Percentiles rank a stretch among this genome's conserved stretches.
Conservation (phyloP, 2,113 vertebrate genomes). For the Sclerurus mexicanus region DNA sequence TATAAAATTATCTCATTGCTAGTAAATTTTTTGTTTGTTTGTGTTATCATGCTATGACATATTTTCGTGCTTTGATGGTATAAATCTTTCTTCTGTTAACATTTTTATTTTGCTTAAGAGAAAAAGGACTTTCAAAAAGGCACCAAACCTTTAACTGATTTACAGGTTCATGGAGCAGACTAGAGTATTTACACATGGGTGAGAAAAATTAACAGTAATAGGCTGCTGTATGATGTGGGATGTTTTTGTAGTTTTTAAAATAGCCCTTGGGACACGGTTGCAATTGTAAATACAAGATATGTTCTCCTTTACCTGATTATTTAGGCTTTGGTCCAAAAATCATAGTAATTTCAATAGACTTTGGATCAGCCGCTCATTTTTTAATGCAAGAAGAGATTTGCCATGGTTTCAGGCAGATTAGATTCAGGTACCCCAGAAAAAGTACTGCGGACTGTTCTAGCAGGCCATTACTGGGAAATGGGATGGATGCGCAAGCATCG, state of each 20-base stretch:
- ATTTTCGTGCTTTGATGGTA: neutral
- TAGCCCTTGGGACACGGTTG: neutral
- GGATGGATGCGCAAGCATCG: neutral
- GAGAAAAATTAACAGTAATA: neutral
- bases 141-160: neutral
- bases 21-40: neutral
- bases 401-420: neutral
- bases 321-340: conserved; percentile 28
- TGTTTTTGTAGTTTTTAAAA: conserved; percentile 24
- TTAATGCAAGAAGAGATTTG: neutral
- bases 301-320: conserved; percentile 12
- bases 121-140: neutral
- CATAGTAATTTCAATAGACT: neutral
- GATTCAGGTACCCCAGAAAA: neutral
- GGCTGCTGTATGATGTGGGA: neutral
- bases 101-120: neutral
- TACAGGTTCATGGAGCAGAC: neutral
- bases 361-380: neutral
- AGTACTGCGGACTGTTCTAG: neutral
- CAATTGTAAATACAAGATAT: neutral
- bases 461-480: neutral
- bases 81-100: neutral
- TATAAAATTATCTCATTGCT: neutral
- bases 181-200: neutral
- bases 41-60: neutral